Conservation (phyloP, 1,140 invertebrate species). For the Drosophila tristis region DNA sequence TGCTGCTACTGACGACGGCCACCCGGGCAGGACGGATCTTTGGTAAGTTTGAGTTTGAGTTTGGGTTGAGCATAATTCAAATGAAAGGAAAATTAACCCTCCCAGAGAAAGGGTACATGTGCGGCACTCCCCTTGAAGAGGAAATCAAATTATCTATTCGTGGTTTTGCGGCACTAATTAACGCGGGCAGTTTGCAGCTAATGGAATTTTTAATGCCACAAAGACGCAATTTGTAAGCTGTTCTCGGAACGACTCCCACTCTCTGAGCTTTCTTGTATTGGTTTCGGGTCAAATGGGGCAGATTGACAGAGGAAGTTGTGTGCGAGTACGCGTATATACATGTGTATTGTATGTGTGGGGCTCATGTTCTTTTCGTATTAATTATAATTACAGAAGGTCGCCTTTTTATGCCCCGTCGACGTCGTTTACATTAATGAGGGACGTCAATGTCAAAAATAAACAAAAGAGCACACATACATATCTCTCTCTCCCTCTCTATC, state of each 20-base stretch:
- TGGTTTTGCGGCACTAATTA: slow-evolving; percentile 59
- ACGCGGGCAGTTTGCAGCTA: slow-evolving; percentile 69
- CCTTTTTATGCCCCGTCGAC: slow-evolving; percentile 55
- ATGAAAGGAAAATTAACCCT: slow-evolving; percentile 13
- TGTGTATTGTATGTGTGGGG: slow-evolving; percentile 10
- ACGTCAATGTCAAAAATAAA: slow-evolving; percentile 48
- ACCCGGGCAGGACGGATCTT: slow-evolving; percentile 76
- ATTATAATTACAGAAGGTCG: slow-evolving; percentile 78
- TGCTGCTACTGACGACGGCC: slow-evolving; percentile 63
- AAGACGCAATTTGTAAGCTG: slow-evolving; percentile 43
- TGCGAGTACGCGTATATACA: no score
- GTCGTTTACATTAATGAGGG: slow-evolving; percentile 68
- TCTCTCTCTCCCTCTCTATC: slow-evolving; percentile 5
- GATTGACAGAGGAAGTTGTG: slow-evolving; percentile 34
- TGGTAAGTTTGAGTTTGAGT: slow-evolving; percentile 56
- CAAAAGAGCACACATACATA: slow-evolving; percentile 28
- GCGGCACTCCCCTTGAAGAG: not conserved
- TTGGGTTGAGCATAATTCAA: not conserved
- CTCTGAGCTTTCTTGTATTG: slow-evolving; percentile 46
- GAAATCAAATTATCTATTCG: slow-evolving; percentile 55
- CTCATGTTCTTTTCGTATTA: slow-evolving; percentile 75
- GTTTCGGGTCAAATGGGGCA: slow-evolving; percentile 51
- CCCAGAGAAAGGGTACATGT: no score
- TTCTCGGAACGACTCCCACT: slow-evolving; percentile 10
- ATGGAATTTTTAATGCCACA: slow-evolving; percentile 78